Base-by-base conservation (phyloP, 2,888 invertebrate species). In the Heteromyza rotundicornis region DNA sequence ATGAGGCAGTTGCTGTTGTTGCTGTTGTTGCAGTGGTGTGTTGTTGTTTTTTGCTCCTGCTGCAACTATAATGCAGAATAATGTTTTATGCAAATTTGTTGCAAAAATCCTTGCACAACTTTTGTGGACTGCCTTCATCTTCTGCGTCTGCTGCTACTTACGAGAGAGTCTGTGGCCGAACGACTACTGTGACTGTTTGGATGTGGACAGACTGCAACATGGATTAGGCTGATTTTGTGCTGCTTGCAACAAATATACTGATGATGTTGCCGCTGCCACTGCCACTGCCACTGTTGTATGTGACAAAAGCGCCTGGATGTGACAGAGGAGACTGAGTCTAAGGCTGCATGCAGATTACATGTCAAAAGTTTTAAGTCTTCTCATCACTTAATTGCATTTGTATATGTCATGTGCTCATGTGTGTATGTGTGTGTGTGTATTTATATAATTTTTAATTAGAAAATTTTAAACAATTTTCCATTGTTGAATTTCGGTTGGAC, bases 321-420 rank as follows among this genome's bases (percentile, higher is more conserved):
- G 3, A n/a, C 8, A n/a, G n/a, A 40, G 10, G 40, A 3, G 40
- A 40, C 12, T 14, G 40, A 7, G 40, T 7, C 40, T 14, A 57
- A 49, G 60, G 55, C 55, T 47, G 52, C 32, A 55, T 55, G 55
- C 55, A 55, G 62, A 62, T 62, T 66, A 64, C 64, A 64, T 64
- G 64, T 66, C 64, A 66, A 64, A 66, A 66, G 64, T 66, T 66
- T 64, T 64, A 66, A 66, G 64, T 60, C 66, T 62, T 60, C 64
- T 66, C 66, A 66, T 66, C 66, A 66, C 62, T 62, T 64, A 64
- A 62, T 66, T 64, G 64, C 64, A 64, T 66, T 61, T 58, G 56
- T 50, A 10, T 22, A 50, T 22, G 50, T 19, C 20, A 40, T 59
- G 20, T 27, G 20, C 49, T 5, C 24, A 14, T 24, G 51, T 49